A percentile compares a stretch with the other conserved stretches of the same genome.
These are phyloP conservation scores for Phaedon cochleariae DNA, from an alignment of 2,888 invertebrate species.

Conservation along the genomic window DNA sequence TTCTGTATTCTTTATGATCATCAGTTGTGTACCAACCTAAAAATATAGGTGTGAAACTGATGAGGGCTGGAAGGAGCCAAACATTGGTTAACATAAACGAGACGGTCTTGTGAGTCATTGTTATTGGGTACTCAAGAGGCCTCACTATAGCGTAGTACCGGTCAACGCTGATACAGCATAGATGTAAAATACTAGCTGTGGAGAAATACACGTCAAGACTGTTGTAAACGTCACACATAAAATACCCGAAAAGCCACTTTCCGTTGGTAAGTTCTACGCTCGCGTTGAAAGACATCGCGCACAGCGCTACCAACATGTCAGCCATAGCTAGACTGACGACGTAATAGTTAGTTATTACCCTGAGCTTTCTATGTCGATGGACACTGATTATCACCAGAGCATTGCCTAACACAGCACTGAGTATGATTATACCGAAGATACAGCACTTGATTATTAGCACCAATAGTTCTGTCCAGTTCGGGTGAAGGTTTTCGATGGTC, in stretches of 20 bases:
- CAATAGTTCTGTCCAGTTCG: constrained; percentile 67
- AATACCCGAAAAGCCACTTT: constrained; percentile 86
- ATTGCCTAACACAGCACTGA: constrained; percentile 88
- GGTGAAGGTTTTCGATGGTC: constrained; percentile 56
- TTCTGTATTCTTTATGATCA: constrained; percentile 67
- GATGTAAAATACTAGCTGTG: constrained; percentile 89
- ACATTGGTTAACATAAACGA: constrained; percentile 86
- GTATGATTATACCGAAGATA: constrained; percentile 69
- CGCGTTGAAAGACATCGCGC: constrained; percentile 93
- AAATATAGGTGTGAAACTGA: constrained; percentile 94
- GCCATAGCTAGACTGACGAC: constrained; percentile 94
- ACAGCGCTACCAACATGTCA: constrained; percentile 90
- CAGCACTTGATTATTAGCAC: constrained; percentile 76
- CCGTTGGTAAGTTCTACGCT: constrained; percentile 83
- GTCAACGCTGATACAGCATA: constrained; percentile 95
- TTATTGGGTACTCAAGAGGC: constrained; percentile 90
- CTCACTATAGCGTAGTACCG: constrained; percentile 87
- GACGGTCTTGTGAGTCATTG: constrained; percentile 86
- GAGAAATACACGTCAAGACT: constrained; percentile 94
- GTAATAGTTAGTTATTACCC: constrained; percentile 94
- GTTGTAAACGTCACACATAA: constrained; percentile 95
- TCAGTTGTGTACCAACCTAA: constrained; percentile 82
- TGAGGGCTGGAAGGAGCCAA: constrained; percentile 90
- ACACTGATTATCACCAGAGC: constrained; percentile 89
- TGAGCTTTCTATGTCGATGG: constrained; percentile 79